Conservation (phyloP, 2,888 invertebrate genomes). For the Sthenelais limicola region DNA sequence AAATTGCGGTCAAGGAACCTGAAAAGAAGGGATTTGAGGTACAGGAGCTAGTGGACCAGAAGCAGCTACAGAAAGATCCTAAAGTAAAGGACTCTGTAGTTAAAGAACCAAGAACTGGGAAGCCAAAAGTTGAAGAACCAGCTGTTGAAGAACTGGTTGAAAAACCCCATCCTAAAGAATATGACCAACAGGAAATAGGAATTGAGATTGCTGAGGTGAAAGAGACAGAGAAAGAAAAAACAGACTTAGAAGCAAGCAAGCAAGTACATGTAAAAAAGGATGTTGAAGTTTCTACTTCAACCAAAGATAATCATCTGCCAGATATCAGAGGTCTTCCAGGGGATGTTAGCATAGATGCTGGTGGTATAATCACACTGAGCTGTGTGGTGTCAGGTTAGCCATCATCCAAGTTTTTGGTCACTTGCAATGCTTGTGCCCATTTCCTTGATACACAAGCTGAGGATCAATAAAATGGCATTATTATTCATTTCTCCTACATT, state of each 20-base stretch:
- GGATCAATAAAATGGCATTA: no score
- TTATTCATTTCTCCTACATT: no score
- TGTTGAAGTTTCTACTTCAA: background rate
- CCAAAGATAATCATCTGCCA: no score
- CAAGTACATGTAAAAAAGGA: background rate
- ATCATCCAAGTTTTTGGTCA: no score
- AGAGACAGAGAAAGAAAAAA: background rate
- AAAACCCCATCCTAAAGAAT: background rate
- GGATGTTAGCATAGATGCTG: background rate
- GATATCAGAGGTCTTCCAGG: no score
- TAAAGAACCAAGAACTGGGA: background rate
- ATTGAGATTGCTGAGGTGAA: conserved; percentile 14
- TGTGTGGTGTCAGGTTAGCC: conserved; percentile 27
- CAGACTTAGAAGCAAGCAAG: background rate
- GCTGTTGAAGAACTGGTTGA: background rate
- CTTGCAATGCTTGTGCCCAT: no score
- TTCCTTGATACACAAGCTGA: no score
- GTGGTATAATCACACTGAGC: background rate
- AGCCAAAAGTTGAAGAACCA: conserved; percentile 1
- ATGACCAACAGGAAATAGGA: background rate
- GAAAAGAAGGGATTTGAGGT: no score
- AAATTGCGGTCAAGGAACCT: no score
- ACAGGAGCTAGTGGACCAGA: no score
- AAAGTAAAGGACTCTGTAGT: background rate
- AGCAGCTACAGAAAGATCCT: no score